Base-by-base conservation (phyloP, 2,888 invertebrate species). In the Apamea sordens region DNA sequence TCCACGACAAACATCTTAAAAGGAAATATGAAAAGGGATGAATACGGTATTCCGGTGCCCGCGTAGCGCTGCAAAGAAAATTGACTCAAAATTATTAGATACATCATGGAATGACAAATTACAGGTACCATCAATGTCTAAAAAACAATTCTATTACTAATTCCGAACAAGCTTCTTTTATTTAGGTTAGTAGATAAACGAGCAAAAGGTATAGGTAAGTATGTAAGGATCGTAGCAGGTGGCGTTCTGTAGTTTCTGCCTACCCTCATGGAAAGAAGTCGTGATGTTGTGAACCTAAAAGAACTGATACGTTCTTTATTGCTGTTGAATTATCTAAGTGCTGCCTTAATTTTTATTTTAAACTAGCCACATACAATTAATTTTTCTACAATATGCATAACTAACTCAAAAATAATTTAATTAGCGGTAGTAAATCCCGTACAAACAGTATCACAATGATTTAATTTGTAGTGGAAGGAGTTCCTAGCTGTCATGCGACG, bases 391-490 rank as follows among this genome's bases (percentile, higher is more conserved):
- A 24, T 24, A 18, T 28, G 21, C n/a, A 24, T 63, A n/a, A 53
- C n/a, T 50, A 28, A 68, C 2, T 56, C 10, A 41, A 79, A 28
- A 44, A 64, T 56, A 36, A 79, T 71, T 63, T 24, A 24, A 67
- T 5, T 67, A n/a, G 11, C 21, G 24, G n/a, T 47, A 53, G 50
- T 24, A 72, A 69, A 76, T 72, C 73, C 32, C 59, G 28, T 67
- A 44, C 68, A 78, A 70, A 73, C 63, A 75, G 71, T 68, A 64
- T 75, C 67, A 67, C 28, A 68, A 78, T 81, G 13, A 83, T 75
- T 86, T 69, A 74, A 83, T 86, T 79, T 72, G 75, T 76, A 77
- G 73, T 76, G 53, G 44, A 47, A 64, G 73, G 68, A 76, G 75
- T 67, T 68, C 61, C 56, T 71, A 83, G 56, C 67, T 82, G 79